Conservation (phyloP, 1,140 invertebrate species). For the Thaumatotibia leucotreta region DNA sequence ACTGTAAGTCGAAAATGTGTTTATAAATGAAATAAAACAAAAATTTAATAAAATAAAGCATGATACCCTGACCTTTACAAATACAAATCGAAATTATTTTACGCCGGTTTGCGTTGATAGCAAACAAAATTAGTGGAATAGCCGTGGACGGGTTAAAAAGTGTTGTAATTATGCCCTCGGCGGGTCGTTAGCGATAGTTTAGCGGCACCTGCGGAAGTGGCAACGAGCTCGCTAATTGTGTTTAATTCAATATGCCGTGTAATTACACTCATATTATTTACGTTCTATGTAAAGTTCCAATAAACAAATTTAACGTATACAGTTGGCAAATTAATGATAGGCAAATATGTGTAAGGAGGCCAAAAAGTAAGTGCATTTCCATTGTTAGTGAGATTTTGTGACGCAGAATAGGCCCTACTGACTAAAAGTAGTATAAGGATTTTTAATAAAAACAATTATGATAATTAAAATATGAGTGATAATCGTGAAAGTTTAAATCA, state of each 20-base stretch:
- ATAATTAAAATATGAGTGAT: too few species aligned
- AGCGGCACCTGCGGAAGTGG: constrained; percentile 26
- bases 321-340: too few species aligned
- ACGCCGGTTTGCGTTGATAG: constrained; percentile 18
- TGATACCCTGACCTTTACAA: background rate
- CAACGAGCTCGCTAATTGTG: constrained; percentile 30
- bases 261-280: constrained; percentile 13
- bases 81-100: background rate
- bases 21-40: too few species aligned
- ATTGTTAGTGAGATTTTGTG: too few species aligned
- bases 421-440: too few species aligned
- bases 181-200: constrained; percentile 67
- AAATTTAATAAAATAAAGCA: too few species aligned
- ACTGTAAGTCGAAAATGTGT: too few species aligned
- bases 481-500: too few species aligned
- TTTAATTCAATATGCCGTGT: constrained; percentile 16
- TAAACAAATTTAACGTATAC: background rate
- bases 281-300: background rate
- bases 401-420: too few species aligned
- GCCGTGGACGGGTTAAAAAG: constrained; percentile 58
- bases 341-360: too few species aligned
- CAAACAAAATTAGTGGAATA: constrained; percentile 61
- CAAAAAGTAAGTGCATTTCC: too few species aligned
- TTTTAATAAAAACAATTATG: too few species aligned
- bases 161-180: constrained; percentile 65